phyloP scores from a whole-genome alignment of 2,888 invertebrate species.

The Acanthosepion pharaonis region DNA sequence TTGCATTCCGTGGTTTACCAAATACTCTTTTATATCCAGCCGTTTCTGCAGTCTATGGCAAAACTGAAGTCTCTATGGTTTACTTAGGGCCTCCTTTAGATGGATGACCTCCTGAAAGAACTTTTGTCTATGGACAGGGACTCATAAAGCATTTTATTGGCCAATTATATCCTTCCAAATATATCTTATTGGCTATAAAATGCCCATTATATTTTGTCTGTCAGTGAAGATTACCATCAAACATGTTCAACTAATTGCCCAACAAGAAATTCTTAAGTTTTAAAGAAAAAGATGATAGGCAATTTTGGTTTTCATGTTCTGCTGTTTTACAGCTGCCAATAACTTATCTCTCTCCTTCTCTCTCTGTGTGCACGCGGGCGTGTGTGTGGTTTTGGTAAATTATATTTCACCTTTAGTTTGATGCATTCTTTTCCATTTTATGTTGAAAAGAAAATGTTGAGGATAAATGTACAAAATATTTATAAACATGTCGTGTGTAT shows the following conservation, averaged over 20 bases:
- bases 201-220: constrained; percentile 18
- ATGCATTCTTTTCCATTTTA: background rate
- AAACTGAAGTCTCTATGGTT: constrained; percentile 99
- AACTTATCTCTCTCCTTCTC: background rate
- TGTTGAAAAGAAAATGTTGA: constrained; percentile 9
- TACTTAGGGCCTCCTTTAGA: constrained; percentile 97
- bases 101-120: constrained; percentile 77
- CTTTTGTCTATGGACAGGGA: background rate
- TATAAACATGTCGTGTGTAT: background rate
- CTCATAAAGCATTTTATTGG: background rate
- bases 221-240: background rate
- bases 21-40: constrained; percentile 94
- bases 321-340: background rate
- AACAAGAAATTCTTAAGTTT: background rate
- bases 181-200: background rate
- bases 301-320: background rate
- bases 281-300: background rate
- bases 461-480: background rate
- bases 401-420: background rate
- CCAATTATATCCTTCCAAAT: constrained; percentile 22
- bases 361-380: background rate
- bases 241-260: constrained; percentile 12
- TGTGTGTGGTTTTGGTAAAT: background rate
- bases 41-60: constrained; percentile 98
- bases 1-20: constrained; percentile 96